Evolutionary conservation across 2,113 vertebrate species (phyloP).

Genomic region (Sporophila hypoxantha): DNA sequence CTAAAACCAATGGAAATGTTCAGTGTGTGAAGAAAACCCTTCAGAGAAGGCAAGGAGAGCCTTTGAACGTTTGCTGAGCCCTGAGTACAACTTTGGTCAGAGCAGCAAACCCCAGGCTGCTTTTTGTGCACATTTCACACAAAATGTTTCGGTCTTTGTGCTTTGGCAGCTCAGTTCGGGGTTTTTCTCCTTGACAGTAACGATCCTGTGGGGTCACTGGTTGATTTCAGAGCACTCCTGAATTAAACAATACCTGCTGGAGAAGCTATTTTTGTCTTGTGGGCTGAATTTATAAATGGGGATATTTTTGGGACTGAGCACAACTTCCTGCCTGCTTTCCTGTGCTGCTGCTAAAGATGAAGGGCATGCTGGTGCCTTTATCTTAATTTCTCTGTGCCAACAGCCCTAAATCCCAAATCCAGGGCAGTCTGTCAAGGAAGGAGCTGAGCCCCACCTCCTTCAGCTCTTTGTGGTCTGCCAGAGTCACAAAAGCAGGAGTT

Average conservation of each 20-base stretch:
- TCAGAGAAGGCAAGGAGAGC: not conserved
- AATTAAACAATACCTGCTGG: not conserved
- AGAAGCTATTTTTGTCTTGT: not conserved
- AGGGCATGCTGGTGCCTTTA: not conserved
- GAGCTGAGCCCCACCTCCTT: not conserved
- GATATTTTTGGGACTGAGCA: not conserved
- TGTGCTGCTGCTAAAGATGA: not conserved
- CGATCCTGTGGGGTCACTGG: not conserved
- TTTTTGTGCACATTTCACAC: not conserved
- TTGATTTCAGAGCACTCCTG: not conserved
- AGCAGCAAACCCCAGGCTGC: not conserved
- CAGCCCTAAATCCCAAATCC: not conserved
- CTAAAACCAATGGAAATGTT: not conserved
- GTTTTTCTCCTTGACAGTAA: not conserved
- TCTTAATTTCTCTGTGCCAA: not conserved
- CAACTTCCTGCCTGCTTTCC: not conserved
- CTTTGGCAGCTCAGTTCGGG: not conserved
- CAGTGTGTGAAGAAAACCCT: not conserved
- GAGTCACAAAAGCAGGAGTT: not conserved
- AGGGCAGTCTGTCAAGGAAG: not conserved
- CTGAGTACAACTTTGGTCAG: not conserved
- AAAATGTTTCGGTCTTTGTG: not conserved
- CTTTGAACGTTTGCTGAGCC: not conserved
- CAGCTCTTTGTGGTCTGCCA: not conserved
- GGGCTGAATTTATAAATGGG: not conserved